Base-by-base conservation (phyloP, 2,888 invertebrate genomes). In the Ephialtes manifestator region DNA sequence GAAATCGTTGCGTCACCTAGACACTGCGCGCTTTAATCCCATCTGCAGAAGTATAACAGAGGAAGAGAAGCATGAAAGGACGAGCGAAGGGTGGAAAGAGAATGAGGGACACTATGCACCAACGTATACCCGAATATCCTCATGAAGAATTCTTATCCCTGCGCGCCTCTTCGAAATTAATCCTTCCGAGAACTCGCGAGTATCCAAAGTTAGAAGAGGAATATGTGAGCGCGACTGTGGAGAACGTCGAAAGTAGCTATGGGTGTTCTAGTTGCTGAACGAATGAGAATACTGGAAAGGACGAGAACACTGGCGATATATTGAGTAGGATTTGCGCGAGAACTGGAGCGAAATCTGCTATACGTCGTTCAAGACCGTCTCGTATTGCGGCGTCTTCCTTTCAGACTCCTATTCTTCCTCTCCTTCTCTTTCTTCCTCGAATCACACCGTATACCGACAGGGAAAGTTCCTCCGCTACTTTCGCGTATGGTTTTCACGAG, bases 131-230 rank as follows among this genome's bases (percentile, higher is more conserved):
- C 72, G 58, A 72, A 83, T 78, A 74, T 78, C 78, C 78, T 78
- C 78, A 83, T 78, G 78, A 83, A 78, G 72, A 78, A 83, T 74
- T 74, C 72, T 77, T 78, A 78, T 58, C 78, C 78, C 51, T 28
- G 63, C 65, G 72, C 24, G 72, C 72, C 72, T 55, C 72, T 78
- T 48, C 43, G 72, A 83, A 72, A 83, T 83, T 83, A 78, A 78
- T 83, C 72, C 72, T 68, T 67, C n/a, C 53, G 48, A 46, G 58
- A 74, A 28, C 77, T 48, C 35, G 20, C 15, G 31, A 51, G 58
- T 58, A 67, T 46, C 48, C 58, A 39, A 72, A 78, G 72, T 72
- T 68, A 39, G 55, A 67, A 55, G 72, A 31, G 70, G 77, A 24
- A 70, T 46, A 74, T n/a, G 28, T 68, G 39, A 15, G 39, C 13